These are phyloP conservation scores for Anolis apletophallus DNA, from an alignment of 2,797 vertebrate genomes.

Conservation along the genomic window DNA sequence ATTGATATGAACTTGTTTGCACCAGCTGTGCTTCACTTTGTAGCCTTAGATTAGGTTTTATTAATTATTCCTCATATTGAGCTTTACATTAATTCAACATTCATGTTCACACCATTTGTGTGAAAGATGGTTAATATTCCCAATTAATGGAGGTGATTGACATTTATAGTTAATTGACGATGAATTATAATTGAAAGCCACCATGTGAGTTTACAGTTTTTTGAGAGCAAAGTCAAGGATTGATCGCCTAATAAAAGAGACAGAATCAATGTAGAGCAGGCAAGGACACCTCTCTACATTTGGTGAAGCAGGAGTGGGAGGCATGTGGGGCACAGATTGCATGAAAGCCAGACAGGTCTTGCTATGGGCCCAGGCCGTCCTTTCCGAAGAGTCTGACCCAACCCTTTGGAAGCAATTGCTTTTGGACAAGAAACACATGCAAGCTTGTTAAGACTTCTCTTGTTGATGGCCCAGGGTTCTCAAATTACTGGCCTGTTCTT, in stretches of 20 bases:
- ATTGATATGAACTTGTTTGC: slow-evolving; percentile 23
- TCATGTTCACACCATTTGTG: not conserved
- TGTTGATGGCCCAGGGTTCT: too few relatives aligned
- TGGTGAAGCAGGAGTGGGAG: not conserved
- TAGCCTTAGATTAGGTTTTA: not conserved
- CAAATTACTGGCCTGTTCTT: too few relatives aligned
- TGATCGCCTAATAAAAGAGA: not conserved
- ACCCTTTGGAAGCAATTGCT: too few relatives aligned
- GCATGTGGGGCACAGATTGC: not conserved
- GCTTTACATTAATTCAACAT: slow-evolving; percentile 26
- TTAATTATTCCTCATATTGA: not conserved
- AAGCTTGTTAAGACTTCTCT: too few relatives aligned
- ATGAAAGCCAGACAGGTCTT: not conserved
- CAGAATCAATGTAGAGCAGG: not conserved
- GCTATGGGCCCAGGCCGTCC: too few relatives aligned
- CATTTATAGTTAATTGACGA: slow-evolving; percentile 9
- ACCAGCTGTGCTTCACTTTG: slow-evolving; percentile 11
- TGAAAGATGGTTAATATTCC: slow-evolving; percentile 11
- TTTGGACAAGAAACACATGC: too few relatives aligned
- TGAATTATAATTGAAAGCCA: not conserved
- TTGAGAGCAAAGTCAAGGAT: not conserved
- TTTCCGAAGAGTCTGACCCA: too few relatives aligned
- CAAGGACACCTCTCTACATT: not conserved
- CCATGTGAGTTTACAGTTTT: not conserved
- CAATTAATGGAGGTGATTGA: not conserved